phyloP scores from a whole-genome alignment of 2,113 vertebrate species.

The Panthera uncia region DNA sequence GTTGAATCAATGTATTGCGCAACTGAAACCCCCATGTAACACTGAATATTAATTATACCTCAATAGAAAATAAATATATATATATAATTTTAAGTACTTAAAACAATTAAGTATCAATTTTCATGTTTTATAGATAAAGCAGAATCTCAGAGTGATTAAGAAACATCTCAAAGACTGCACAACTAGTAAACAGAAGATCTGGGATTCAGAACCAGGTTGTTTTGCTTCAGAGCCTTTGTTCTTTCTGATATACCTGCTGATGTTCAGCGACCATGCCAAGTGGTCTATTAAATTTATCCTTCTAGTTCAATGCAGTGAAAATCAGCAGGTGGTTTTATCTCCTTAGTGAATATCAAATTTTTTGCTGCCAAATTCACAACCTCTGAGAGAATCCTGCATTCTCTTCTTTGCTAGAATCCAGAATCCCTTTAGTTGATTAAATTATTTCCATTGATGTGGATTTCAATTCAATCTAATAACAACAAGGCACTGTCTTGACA shows the following conservation, averaged over 20 bases:
- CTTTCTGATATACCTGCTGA: background rate
- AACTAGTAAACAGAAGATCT: background rate
- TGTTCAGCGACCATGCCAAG: background rate
- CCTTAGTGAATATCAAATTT: background rate
- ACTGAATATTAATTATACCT: background rate
- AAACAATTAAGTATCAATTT: background rate
- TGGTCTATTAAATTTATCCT: background rate
- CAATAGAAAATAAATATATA: background rate
- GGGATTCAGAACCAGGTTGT: background rate
- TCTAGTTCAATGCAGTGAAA: background rate
- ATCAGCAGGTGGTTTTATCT: background rate
- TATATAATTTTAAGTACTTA: background rate
- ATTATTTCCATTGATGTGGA: conserved; percentile 61
- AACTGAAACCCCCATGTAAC: background rate
- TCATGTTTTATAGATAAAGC: background rate
- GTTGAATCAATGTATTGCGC: background rate
- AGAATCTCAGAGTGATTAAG: background rate
- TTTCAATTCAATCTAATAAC: conserved; percentile 45
- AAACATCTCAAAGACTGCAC: background rate
- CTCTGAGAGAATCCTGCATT: background rate
- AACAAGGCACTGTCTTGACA: conserved; percentile 50
- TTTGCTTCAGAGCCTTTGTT: background rate
- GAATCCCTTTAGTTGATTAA: conserved; percentile 28
- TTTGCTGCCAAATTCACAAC: conserved; percentile 22
- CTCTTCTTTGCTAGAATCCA: conserved; percentile 26